Evolutionary conservation across 2,113 vertebrate species (phyloP).

Genomic region (Calyptomena viridis): DNA sequence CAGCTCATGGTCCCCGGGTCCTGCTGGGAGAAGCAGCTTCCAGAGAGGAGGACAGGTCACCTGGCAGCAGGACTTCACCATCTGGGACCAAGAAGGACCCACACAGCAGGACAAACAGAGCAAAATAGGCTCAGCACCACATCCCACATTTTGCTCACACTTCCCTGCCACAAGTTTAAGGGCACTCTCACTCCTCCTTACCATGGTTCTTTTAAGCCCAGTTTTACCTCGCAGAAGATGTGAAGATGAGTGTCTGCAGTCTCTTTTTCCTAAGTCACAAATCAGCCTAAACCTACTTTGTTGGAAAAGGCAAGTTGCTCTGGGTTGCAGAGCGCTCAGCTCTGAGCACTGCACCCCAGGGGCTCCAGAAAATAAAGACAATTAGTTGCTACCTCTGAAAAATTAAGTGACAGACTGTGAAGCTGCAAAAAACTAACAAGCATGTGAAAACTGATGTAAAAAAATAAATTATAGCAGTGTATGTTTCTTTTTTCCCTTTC

Average conservation of each 20-base stretch:
- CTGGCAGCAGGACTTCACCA: background rate
- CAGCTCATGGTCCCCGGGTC: background rate
- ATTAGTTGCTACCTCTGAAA: background rate
- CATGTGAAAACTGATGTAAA: background rate
- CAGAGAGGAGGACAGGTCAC: background rate
- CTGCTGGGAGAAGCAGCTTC: background rate
- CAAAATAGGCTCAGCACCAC: accelerated
- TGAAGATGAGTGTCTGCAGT: background rate
- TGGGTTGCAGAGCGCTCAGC: background rate
- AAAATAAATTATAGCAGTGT: background rate
- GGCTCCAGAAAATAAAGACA: background rate
- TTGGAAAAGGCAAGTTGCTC: background rate
- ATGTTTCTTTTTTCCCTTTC: background rate
- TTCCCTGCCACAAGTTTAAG: background rate
- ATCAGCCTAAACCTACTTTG: background rate
- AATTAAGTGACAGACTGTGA: background rate
- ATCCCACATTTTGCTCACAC: background rate
- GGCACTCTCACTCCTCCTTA: accelerated
- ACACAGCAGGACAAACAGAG: accelerated
- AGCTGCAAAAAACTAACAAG: conserved; percentile 6
- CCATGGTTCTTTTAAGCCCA: accelerated
- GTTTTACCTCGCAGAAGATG: background rate
- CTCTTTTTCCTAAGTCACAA: background rate
- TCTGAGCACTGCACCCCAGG: background rate
- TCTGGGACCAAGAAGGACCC: background rate